These are phyloP conservation scores for Drosophila dives DNA, from an alignment of 2,888 invertebrate genomes.

Conservation along the genomic window DNA sequence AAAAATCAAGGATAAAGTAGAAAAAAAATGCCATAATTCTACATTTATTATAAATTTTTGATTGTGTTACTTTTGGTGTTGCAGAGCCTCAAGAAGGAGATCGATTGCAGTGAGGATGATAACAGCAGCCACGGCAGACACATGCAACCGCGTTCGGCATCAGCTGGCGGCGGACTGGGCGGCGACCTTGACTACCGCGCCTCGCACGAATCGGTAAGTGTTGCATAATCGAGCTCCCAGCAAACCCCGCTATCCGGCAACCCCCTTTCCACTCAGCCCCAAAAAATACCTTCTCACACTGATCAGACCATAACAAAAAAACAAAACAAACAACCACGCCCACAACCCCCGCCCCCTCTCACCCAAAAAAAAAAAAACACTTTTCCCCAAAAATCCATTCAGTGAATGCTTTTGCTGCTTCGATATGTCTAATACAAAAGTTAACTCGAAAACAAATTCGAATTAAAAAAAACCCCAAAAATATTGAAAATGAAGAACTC, in stretches of 20 bases:
- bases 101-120: conserved; percentile 91
- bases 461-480: neutral
- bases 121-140: conserved; percentile 83
- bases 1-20: neutral
- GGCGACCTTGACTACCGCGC: conserved; percentile 93
- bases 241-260: conserved; percentile 19
- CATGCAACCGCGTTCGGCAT: conserved; percentile 87
- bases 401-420: conserved; percentile 76
- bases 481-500: conserved; percentile 5
- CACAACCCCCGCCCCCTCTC: neutral
- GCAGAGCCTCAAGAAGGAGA: conserved; percentile 95
- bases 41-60: neutral
- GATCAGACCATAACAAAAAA: conserved; percentile 10
- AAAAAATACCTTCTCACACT: conserved; percentile 10
- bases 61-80: conserved; percentile 13
- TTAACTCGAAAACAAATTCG: conserved; percentile 25
- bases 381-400: conserved; percentile 51
- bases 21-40: neutral
- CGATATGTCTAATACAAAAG: conserved; percentile 71
- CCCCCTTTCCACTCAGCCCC: neutral
- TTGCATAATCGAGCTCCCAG: conserved; percentile 1
- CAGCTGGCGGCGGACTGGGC: conserved; percentile 85
- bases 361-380: neutral
- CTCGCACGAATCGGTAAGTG: conserved; percentile 93
- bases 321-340: neutral